These are phyloP conservation scores for Cinclus cinclus DNA, from an alignment of 2,113 vertebrate species.

Conservation along the genomic window DNA sequence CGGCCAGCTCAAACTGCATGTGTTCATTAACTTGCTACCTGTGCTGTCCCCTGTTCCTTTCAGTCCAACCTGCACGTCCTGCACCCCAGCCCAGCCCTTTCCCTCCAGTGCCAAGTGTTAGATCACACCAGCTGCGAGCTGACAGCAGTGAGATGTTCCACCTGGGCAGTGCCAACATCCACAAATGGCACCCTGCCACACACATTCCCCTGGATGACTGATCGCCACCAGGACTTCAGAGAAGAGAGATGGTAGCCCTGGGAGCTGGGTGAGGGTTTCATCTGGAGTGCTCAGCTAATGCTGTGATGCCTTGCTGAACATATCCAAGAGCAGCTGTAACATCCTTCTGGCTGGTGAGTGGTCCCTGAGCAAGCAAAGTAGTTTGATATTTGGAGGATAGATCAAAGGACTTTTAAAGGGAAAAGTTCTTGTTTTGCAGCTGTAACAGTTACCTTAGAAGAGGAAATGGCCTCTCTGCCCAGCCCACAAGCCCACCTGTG, in stretches of 20 bases:
- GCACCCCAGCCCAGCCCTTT: not conserved
- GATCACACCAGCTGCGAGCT: not conserved
- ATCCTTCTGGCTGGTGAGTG: not conserved
- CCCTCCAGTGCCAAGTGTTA: not conserved
- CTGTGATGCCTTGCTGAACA: not conserved
- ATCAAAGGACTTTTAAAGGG: not conserved
- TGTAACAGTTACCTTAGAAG: not conserved
- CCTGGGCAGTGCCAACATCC: not conserved
- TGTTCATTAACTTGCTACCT: not conserved
- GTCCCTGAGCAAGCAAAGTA: not conserved
- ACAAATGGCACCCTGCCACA: not conserved
- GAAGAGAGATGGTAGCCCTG: not conserved
- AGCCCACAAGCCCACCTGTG: accelerated
- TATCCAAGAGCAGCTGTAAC: not conserved
- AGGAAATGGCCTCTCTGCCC: not conserved
- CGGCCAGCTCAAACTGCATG: not conserved
- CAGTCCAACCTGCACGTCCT: not conserved
- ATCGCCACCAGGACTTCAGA: not conserved
- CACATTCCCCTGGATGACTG: too few relatives aligned
- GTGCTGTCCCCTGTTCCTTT: not conserved
- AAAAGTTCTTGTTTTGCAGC: not conserved
- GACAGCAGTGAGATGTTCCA: not conserved
- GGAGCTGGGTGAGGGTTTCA: not conserved
- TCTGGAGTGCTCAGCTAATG: not conserved
- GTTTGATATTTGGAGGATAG: not conserved